Evolutionary conservation across 2,113 vertebrate species (phyloP).

Genomic region (Miniopterus natalensis): DNA sequence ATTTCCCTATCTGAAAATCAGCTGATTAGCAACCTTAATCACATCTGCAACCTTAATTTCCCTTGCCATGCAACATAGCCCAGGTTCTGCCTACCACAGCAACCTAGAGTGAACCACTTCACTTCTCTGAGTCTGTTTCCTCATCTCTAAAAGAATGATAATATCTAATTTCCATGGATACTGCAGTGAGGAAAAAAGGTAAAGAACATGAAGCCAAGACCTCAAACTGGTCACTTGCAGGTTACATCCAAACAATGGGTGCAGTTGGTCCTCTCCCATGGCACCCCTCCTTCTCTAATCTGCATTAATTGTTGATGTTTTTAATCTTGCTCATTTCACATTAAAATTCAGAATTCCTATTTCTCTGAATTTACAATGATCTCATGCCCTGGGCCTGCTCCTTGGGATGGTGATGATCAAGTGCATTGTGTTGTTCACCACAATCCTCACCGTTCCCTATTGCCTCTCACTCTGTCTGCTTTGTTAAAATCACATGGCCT

Average conservation of each 20-base stretch:
- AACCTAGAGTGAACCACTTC: not conserved
- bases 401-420: not conserved
- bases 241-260: fast-evolving
- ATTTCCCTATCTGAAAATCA: not conserved
- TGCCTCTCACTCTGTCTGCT: no score
- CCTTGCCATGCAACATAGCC: not conserved
- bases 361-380: no score
- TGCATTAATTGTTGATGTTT: not conserved
- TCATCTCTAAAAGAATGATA: not conserved
- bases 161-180: fast-evolving
- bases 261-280: fast-evolving
- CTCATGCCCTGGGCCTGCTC: not conserved
- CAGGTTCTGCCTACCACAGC: not conserved
- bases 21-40: not conserved
- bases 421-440: not conserved
- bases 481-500: not conserved
- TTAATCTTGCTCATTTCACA: not conserved
- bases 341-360: not conserved
- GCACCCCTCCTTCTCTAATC: not conserved
- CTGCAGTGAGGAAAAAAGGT: not conserved
- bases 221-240: not conserved
- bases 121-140: not conserved
- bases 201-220: not conserved
- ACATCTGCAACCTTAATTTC: not conserved
- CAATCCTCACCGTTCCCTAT: fast-evolving